Evolutionary conservation across 1,140 invertebrate genomes (phyloP).

Genomic region (Venturia canescens): DNA sequence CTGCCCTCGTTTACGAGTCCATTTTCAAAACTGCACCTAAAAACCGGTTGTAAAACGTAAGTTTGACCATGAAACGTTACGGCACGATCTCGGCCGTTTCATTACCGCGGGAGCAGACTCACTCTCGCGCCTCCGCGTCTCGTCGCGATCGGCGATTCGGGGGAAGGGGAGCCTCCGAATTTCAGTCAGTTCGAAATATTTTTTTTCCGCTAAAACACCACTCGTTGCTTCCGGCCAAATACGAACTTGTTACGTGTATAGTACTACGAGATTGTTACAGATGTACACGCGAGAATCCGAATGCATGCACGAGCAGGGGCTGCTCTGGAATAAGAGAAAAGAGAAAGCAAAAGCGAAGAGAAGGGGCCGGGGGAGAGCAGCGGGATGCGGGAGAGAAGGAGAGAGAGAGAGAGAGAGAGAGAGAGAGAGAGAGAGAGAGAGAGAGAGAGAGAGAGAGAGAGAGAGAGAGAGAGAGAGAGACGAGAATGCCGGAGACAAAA

Average conservation of each 20-base stretch:
- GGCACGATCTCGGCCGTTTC: slow-evolving; percentile 29
- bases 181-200: not conserved
- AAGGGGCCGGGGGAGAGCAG: not conserved
- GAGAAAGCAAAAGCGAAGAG: not conserved
- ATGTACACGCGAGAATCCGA: not conserved
- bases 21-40: slow-evolving; percentile 41
- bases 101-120: slow-evolving; percentile 26
- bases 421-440: not conserved
- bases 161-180: not conserved
- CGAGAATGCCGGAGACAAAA: slow-evolving; percentile 7
- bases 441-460: not conserved
- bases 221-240: not conserved
- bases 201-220: not conserved
- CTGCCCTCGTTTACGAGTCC: slow-evolving; percentile 35
- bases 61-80: slow-evolving; percentile 48
- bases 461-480: not conserved
- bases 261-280: not conserved
- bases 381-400: not conserved
- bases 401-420: not conserved
- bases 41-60: slow-evolving; percentile 44
- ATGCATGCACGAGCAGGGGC: not conserved
- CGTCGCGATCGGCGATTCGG: not conserved
- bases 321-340: not conserved
- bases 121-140: not conserved
- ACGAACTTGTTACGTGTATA: slow-evolving; percentile 13